Conservation (phyloP, 2,797 vertebrate genomes). For the Synaphobranchus kaupii region DNA sequence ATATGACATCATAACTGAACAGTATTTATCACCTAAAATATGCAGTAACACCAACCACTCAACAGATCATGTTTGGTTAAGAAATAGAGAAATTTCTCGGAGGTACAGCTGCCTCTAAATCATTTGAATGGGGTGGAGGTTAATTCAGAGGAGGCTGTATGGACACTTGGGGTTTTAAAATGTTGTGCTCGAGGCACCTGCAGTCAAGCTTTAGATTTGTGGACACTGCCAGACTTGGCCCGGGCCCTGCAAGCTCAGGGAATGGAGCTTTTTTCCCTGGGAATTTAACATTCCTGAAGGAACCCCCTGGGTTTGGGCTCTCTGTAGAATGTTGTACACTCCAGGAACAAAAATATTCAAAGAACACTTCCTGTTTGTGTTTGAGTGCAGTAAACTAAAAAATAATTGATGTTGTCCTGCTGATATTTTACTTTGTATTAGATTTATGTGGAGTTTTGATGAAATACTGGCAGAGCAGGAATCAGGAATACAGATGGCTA, state of each 20-base stretch:
- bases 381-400: background rate
- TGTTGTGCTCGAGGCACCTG: background rate
- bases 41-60: background rate
- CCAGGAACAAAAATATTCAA: background rate
- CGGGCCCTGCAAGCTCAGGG: background rate
- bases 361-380: background rate
- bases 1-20: background rate
- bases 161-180: background rate
- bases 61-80: background rate
- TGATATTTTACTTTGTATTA: background rate
- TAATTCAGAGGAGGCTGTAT: background rate
- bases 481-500: conserved; percentile 5
- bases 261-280: background rate
- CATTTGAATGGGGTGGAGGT: background rate
- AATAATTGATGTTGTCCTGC: background rate
- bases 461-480: conserved; percentile 58
- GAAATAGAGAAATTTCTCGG: background rate
- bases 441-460: conserved; percentile 49
- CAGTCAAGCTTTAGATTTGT: background rate
- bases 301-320: background rate
- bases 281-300: background rate
- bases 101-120: background rate
- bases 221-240: background rate
- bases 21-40: background rate
- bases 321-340: too few species aligned